Conservation (phyloP, 2,888 invertebrate species). For the Eretmocerus hayati region DNA sequence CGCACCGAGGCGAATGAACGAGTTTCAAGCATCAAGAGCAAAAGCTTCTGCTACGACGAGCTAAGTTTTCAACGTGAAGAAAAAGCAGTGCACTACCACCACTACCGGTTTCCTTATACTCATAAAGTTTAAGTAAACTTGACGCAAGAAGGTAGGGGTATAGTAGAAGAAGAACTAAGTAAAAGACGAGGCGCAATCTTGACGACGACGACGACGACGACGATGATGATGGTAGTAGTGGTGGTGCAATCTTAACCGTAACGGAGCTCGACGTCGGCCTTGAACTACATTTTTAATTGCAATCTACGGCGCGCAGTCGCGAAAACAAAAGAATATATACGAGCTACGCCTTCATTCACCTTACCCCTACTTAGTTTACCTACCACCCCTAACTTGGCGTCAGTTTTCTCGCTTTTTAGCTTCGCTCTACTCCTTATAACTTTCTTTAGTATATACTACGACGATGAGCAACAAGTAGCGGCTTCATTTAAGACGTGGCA, state of each 20-base stretch:
- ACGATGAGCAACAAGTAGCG: slow-evolving; percentile 47
- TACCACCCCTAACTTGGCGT: slow-evolving; percentile 4
- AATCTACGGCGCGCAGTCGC: no score
- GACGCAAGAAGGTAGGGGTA: slow-evolving; percentile 4
- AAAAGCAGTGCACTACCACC: slow-evolving; percentile 17
- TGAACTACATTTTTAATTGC: slow-evolving; percentile 48
- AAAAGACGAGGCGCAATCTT: neutral
- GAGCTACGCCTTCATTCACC: slow-evolving; percentile 30
- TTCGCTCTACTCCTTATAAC: no score
- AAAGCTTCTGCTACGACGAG: neutral
- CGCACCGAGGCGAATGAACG: slow-evolving; percentile 22
- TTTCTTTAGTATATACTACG: slow-evolving; percentile 21
- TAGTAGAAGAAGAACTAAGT: slow-evolving; percentile 14
- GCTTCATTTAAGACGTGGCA: slow-evolving; percentile 48
- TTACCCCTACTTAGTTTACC: slow-evolving; percentile 14
- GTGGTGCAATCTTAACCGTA: slow-evolving; percentile 11
- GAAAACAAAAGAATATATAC: slow-evolving; percentile 46
- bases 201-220: slow-evolving; percentile 24
- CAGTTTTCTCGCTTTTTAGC: neutral
- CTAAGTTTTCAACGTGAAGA: neutral
- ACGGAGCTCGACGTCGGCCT: slow-evolving; percentile 38
- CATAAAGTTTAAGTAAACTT: slow-evolving; percentile 25
- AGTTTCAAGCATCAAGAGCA: slow-evolving; percentile 6
- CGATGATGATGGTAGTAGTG: slow-evolving; percentile 25
- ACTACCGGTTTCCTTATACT: slow-evolving; percentile 13